Evolutionary conservation across 2,113 vertebrate species (phyloP).

Genomic region (Gadus macrocephalus): DNA sequence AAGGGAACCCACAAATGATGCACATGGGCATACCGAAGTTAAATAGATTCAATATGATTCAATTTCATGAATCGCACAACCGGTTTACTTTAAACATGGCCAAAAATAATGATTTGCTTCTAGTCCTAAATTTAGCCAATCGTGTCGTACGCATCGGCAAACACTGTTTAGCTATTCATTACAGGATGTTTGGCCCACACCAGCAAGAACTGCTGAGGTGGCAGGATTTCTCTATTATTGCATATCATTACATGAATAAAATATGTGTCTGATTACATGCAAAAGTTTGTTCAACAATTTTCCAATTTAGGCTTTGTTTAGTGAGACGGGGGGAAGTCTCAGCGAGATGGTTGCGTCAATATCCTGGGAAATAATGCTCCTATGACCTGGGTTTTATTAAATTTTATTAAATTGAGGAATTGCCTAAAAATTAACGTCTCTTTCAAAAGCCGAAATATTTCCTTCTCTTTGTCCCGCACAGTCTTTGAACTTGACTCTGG

Average conservation of each 20-base stretch:
- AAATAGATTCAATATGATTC: too few species aligned
- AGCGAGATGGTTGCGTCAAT: slow-evolving; percentile 36
- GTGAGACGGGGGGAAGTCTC: slow-evolving; percentile 6
- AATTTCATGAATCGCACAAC: background rate
- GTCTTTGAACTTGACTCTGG: background rate
- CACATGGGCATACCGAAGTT: too few species aligned
- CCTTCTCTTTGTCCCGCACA: background rate
- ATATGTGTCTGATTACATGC: slow-evolving; percentile 58
- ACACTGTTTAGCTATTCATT: slow-evolving; percentile 42
- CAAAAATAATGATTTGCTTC: slow-evolving; percentile 28
- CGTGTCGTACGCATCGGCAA: slow-evolving; percentile 28
- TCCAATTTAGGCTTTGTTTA: slow-evolving; percentile 54
- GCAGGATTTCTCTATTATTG: slow-evolving; percentile 42
- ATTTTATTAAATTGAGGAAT: slow-evolving; percentile 40
- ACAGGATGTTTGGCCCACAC: slow-evolving; percentile 38
- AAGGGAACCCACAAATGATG: too few species aligned
- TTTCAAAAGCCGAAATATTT: background rate
- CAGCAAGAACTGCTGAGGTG: slow-evolving; percentile 49
- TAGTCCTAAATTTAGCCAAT: slow-evolving; percentile 34
- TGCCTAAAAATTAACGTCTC: slow-evolving; percentile 12
- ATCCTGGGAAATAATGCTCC: slow-evolving; percentile 38
- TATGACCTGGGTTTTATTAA: slow-evolving; percentile 37
- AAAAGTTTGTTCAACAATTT: slow-evolving; percentile 58
- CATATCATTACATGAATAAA: slow-evolving; percentile 69
- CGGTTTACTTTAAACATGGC: background rate